phyloP scores from a whole-genome alignment of 2,888 invertebrate species.

The Cosmia pyralina region DNA sequence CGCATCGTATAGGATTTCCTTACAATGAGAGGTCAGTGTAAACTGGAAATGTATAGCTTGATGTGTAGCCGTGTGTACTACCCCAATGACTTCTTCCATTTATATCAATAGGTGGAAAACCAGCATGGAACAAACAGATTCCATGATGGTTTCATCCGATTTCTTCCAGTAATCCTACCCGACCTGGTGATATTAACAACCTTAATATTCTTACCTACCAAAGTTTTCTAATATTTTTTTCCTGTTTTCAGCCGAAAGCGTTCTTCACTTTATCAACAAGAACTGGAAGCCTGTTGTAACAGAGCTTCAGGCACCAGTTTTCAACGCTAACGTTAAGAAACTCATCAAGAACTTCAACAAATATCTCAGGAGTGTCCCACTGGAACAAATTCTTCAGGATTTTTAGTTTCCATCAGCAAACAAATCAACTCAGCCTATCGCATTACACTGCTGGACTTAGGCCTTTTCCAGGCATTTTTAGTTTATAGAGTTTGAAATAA shows the following conservation, averaged over 20 bases:
- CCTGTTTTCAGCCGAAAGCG: conserved; percentile 40
- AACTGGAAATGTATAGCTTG: no score
- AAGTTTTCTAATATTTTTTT: neutral
- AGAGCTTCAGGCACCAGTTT: conserved; percentile 54
- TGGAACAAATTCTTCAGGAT: conserved; percentile 37
- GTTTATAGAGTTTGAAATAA: neutral
- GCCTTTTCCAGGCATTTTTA: neutral
- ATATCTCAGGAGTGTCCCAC: conserved; percentile 46
- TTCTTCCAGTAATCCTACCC: neutral
- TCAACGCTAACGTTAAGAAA: conserved; percentile 45
- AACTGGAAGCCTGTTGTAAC: conserved; percentile 45
- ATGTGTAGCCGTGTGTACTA: no score
- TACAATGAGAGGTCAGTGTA: no score
- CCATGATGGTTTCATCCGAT: neutral
- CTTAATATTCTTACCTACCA: neutral
- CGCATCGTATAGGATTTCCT: no score
- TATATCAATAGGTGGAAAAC: neutral
- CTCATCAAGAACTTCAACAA: conserved; percentile 59
- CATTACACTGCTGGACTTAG: neutral
- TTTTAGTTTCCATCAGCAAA: neutral
- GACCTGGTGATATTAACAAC: neutral
- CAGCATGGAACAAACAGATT: neutral
- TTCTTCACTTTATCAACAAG: conserved; percentile 41
- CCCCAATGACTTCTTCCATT: neutral
- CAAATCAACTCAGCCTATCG: neutral